These are phyloP conservation scores for Heliconius cydno DNA, from an alignment of 2,888 invertebrate genomes.

Conservation along the genomic window DNA sequence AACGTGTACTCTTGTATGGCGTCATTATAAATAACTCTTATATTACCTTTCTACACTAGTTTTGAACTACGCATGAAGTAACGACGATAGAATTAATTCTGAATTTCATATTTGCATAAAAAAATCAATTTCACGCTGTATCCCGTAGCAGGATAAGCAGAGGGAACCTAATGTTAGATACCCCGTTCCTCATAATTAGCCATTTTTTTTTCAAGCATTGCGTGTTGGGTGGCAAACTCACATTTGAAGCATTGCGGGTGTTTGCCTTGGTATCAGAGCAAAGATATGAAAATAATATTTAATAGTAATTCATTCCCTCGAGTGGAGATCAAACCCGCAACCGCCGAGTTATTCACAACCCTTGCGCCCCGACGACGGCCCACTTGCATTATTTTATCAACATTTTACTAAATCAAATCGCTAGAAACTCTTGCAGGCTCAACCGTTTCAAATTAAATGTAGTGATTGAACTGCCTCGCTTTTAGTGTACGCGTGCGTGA, in stretches of 20 bases:
- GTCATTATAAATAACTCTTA: slow-evolving; percentile 8
- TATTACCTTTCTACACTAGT: background rate
- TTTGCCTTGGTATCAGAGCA: too few species aligned
- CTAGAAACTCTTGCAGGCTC: slow-evolving; percentile 44
- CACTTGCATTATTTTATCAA: slow-evolving; percentile 41
- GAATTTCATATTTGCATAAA: slow-evolving; percentile 35
- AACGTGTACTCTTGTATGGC: slow-evolving; percentile 1
- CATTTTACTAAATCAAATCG: slow-evolving; percentile 39
- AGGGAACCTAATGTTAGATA: too few species aligned
- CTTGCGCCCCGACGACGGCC: background rate
- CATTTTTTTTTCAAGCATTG: too few species aligned
- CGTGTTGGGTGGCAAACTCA: too few species aligned
- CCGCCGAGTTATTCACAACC: too few species aligned
- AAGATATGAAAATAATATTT: too few species aligned
- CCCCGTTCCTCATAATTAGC: too few species aligned
- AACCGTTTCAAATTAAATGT: slow-evolving; percentile 46
- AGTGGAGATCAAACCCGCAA: too few species aligned
- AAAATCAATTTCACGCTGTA: too few species aligned
- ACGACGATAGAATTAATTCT: slow-evolving; percentile 4
- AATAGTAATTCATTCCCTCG: too few species aligned
- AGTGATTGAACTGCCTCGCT: slow-evolving; percentile 47
- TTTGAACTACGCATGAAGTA: background rate
- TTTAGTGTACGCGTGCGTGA: slow-evolving; percentile 44
- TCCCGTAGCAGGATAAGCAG: too few species aligned
- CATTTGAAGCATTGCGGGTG: too few species aligned